Evolutionary conservation across 1,140 invertebrate species (phyloP), one percentile per base, ranked within the genome.

Genomic region (Dendrolimus kikuchii): DNA sequence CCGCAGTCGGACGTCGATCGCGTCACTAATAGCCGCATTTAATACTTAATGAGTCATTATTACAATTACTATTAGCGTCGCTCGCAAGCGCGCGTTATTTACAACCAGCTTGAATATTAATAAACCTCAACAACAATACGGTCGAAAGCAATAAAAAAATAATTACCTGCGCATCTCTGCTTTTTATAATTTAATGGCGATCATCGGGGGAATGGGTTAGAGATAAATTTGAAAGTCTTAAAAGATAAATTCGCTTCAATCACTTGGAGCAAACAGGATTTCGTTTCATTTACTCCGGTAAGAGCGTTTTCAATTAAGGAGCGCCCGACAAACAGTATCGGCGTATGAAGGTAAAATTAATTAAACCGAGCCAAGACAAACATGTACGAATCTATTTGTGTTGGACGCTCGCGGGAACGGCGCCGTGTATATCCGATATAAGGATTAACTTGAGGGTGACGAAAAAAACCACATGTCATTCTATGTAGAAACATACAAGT

Each of bases 271-370:
- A 86, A 83, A 86, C 83, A 80, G 80, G 79, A 82, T 86, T 85
- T 76, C 75, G 76, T 85, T 82, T 82, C 78, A 83, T 86, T 83
- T 86, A 82, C 80, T 78, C 69, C 76, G 71, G 74, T 78, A 82
- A 83, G 78, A 83, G 81, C 76, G 82, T 82, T 86, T 86, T 81
- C 81, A 86, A 86, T 84, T 84, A 84, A 86, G 81, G 79, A 81
- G 62, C 75, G 73, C 70, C 71, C 79, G 74, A 70, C 77, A 82
- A 83, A 82, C 77, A 80, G 79, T 84, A 86, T 86, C 81, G 81
- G 81, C 74, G 79, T 86, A 86, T 86, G 82, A 86, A 84, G 82
- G 79, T 86, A 82, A 81, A 82, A 86, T 86, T 84, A 84, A 86
- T 86, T 86, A 86, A 86, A 82, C 76, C 71, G 66, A 79, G 69